Evolutionary conservation across 2,888 invertebrate species (phyloP), one percentile per base, ranked within the genome.

Genomic region (Bugula neritina): DNA sequence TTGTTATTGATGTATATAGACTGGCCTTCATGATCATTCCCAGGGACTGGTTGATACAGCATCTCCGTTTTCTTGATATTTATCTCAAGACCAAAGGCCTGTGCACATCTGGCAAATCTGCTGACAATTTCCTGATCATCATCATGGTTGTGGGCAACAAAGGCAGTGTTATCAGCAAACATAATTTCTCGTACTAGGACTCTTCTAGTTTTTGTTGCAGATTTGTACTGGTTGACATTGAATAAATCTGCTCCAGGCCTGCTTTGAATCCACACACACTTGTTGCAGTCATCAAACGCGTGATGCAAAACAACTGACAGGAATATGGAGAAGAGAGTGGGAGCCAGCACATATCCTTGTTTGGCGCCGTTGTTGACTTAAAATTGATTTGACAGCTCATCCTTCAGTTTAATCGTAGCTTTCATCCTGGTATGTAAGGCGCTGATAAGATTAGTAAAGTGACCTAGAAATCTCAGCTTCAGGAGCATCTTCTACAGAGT

Each of bases 101-200:
- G 43, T 10, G 3, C 17, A 43, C 10, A 43, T 43, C 43, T 31
- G 31, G 63, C 31, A 31, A 63, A 63, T 63, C 31, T 63, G 63
- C 34, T 63, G 63, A 31, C 63, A 25, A 63, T 63, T 25, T 63
- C 63, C 34, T 63, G 63, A 13, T 10, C 57, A 57, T 57, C n/a
- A n/a, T 57, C 57, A 57, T 57, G 25, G n/a, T 5, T 57, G 57
- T 13, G 57, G 5, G 43, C 43, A 3, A 43, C 57, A 57, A 57
- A 57, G 10, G 5, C 57, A 57, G 57, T 25, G 25, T 57, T 23
- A 57, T 57, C 57, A 57, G 57, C n/a, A n/a, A 57, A 57, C n/a
- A n/a, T 52, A 52, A 52, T 10, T 52, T 52, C 17, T 17, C 52
- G 17, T 13, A 52, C 57, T 57, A n/a, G n/a, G 57, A 57, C 3